Evolutionary conservation across 2,888 invertebrate species (phyloP).

Genomic region (Caenorhabditis afra): DNA sequence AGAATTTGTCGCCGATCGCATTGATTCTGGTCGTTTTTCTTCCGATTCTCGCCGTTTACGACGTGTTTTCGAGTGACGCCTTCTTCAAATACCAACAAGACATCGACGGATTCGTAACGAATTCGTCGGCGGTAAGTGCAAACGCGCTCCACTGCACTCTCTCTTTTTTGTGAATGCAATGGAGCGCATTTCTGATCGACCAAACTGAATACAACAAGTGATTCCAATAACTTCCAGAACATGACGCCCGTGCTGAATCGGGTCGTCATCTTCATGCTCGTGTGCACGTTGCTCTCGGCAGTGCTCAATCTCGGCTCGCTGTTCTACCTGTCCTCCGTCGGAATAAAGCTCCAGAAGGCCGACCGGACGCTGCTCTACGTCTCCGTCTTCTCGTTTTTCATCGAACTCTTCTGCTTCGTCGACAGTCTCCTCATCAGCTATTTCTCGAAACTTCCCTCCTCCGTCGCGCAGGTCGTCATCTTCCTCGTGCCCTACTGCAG

Average conservation of each 20-base stretch:
- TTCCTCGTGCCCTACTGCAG: conserved; percentile 20
- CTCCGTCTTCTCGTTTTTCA: background rate
- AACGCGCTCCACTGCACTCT: background rate
- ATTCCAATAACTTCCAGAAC: background rate
- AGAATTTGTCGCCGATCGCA: background rate
- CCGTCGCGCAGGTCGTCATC: background rate
- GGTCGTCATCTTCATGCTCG: background rate
- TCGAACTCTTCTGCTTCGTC: background rate
- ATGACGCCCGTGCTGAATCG: too few species aligned
- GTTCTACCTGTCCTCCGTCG: background rate
- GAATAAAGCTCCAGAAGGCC: background rate
- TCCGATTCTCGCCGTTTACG: background rate
- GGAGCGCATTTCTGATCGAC: too few species aligned
- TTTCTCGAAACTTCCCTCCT: background rate
- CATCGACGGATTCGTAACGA: conserved; percentile 4
- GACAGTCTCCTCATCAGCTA: background rate
- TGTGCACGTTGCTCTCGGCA: background rate
- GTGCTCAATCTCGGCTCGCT: background rate
- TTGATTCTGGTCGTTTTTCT: background rate
- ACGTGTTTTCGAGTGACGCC: background rate
- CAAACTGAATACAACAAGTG: too few species aligned
- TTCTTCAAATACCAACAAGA: background rate
- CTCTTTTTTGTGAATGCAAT: background rate
- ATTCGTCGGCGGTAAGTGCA: background rate
- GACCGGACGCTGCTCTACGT: conserved; percentile 1